A percentile compares a stretch with the other conserved stretches of the same genome.
Evolutionary conservation across 1,140 invertebrate species (phyloP).

Genomic region (Macrotrachela quadricornifera): DNA sequence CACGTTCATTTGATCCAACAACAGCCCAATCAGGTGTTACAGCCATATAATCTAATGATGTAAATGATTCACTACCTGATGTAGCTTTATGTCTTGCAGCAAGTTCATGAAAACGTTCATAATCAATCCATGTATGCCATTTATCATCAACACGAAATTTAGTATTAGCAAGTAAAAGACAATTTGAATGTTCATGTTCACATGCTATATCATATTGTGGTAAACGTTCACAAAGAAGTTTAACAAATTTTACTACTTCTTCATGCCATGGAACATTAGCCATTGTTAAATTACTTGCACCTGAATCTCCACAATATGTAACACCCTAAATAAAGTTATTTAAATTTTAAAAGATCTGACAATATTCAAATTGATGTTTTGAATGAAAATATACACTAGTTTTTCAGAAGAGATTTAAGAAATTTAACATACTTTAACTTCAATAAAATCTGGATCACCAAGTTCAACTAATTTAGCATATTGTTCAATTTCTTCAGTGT

Average conservation of each 20-base stretch:
- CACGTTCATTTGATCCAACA: constrained; percentile 36
- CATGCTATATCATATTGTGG: constrained; percentile 38
- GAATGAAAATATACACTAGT: no score
- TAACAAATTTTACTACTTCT: constrained; percentile 38
- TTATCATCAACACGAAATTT: constrained; percentile 36
- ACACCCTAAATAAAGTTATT: constrained; percentile 33
- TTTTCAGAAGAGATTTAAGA: no score
- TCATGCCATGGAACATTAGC: constrained; percentile 45
- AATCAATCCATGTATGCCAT: constrained; percentile 46
- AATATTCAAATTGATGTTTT: no score
- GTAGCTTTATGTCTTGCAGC: constrained; percentile 26
- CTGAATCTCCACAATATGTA: constrained; percentile 42
- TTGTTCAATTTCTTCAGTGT: constrained; percentile 39
- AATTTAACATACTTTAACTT: constrained; percentile 35
- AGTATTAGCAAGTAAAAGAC: constrained; percentile 38
- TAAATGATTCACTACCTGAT: constrained; percentile 29
- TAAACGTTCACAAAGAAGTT: constrained; percentile 10
- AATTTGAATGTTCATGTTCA: constrained; percentile 46
- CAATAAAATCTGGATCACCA: constrained; percentile 45
- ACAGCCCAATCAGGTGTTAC: constrained; percentile 39
- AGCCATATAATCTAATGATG: constrained; percentile 36
- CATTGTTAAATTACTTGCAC: constrained; percentile 39
- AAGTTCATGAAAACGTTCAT: constrained; percentile 37
- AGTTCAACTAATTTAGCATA: constrained; percentile 38
- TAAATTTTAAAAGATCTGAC: neutral